These are phyloP conservation scores for Etheostoma spectabile DNA, from an alignment of 2,113 vertebrate species.

Conservation along the genomic window DNA sequence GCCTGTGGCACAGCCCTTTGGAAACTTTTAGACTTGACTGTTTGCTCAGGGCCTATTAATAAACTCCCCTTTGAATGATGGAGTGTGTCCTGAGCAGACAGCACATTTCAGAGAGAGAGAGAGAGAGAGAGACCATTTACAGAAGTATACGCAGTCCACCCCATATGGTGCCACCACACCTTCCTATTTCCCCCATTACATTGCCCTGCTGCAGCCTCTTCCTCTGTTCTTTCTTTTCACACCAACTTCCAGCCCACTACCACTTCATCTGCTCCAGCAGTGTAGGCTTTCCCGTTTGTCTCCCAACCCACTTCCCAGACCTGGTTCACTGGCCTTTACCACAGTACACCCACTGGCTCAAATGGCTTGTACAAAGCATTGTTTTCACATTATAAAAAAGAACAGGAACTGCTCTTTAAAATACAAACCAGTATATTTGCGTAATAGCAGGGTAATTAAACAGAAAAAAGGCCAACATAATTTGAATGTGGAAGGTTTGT, in stretches of 20 bases:
- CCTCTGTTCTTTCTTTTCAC: conserved; percentile 43
- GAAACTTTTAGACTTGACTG: conserved; percentile 81
- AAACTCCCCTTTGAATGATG: conserved; percentile 79
- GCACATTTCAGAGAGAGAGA: conserved; percentile 77
- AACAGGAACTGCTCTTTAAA: conserved; percentile 41
- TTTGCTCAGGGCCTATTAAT: conserved; percentile 85
- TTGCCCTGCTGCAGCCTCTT: conserved; percentile 29
- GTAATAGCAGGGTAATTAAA: conserved; percentile 46
- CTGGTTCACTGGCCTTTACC: conserved; percentile 41
- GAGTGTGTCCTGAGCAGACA: conserved; percentile 79
- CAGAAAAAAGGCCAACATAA: conserved; percentile 22
- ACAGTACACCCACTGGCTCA: conserved; percentile 46
- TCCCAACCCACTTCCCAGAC: conserved; percentile 49
- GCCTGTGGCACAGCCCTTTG: conserved; percentile 71
- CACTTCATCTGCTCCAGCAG: conserved; percentile 62
- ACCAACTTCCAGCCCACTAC: conserved; percentile 45
- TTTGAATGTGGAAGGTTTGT: conserved; percentile 39
- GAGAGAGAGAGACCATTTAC: conserved; percentile 65
- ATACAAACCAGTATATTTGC: conserved; percentile 42
- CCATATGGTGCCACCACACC: conserved; percentile 54
- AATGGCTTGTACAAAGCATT: conserved; percentile 49
- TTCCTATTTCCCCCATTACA: conserved; percentile 18
- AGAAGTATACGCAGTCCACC: conserved; percentile 45
- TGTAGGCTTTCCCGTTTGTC: conserved; percentile 53
- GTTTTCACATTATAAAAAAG: conserved; percentile 37